Percentiles rank a stretch among this genome's conserved stretches.
Evolutionary conservation across 2,797 vertebrate genomes (phyloP).

Genomic region (Acrocephalus scirpaceus): DNA sequence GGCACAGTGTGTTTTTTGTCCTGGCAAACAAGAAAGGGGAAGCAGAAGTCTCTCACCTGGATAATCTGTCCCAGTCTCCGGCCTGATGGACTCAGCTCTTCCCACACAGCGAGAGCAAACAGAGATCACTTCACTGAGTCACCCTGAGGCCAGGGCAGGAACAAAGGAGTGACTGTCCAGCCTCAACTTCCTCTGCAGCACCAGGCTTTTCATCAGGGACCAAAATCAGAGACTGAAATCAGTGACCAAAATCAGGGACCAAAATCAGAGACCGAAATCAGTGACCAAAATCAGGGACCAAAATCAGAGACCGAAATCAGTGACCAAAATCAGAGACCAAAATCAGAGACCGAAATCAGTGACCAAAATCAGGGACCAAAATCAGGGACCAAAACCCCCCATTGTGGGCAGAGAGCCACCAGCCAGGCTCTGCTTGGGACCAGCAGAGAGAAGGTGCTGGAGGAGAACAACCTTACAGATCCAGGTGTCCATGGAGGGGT

Average conservation of each 20-base stretch:
- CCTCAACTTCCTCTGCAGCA: background rate
- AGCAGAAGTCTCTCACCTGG: slow-evolving; percentile 9
- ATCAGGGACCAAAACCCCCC: background rate
- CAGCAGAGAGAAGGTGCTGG: background rate
- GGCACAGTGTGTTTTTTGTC: background rate
- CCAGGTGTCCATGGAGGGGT: fast-evolving
- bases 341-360: too few species aligned
- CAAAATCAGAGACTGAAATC: background rate
- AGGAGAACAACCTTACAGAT: background rate
- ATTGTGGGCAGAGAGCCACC: background rate
- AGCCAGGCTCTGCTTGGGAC: background rate
- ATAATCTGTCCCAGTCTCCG: background rate
- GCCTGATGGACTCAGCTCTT: background rate
- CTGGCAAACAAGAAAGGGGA: background rate
- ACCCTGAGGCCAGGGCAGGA: background rate
- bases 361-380: too few species aligned
- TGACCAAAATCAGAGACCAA: too few species aligned
- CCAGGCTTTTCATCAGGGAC: background rate
- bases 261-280: too few species aligned
- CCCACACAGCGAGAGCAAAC: background rate
- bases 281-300: background rate
- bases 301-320: background rate
- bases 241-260: too few species aligned
- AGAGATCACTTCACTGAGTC: background rate
- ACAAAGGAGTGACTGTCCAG: slow-evolving; percentile 14